Percentiles rank a stretch among this genome's conserved stretches.
phyloP scores from a whole-genome alignment of 2,797 vertebrate genomes.

The Pseudomugil gertrudae region DNA sequence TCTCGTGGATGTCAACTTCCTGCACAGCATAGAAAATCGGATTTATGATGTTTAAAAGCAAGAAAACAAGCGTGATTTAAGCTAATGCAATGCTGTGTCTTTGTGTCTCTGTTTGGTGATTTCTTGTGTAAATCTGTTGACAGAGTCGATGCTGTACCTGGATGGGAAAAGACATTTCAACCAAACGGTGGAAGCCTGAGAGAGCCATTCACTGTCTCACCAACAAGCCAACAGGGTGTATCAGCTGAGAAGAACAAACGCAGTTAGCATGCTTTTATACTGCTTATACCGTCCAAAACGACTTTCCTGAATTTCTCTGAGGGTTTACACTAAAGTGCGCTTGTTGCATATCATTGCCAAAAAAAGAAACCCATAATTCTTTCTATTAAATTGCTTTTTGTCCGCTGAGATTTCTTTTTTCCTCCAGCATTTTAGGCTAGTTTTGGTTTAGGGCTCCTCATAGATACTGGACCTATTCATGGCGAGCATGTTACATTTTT shows the following conservation, averaged over 20 bases:
- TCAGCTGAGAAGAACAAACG: not conserved
- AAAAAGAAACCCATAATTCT: not conserved
- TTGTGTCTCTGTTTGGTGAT: not conserved
- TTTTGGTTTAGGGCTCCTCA: not conserved
- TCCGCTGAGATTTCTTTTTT: not conserved
- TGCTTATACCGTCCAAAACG: not conserved
- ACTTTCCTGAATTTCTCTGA: not conserved
- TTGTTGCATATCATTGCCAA: not conserved
- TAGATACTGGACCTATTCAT: not conserved
- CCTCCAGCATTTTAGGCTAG: not conserved
- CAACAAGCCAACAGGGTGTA: not conserved
- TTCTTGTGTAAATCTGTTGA: conserved; percentile 27
- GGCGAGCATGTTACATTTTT: conserved; percentile 1
- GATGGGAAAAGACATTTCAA: conserved; percentile 95
- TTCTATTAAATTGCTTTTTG: rapidly evolving
- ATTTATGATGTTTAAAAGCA: rapidly evolving
- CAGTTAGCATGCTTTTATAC: rapidly evolving
- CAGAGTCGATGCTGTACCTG: conserved; percentile 98
- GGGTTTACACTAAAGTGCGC: not conserved
- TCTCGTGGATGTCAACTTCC: not conserved
- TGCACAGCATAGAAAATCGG: not conserved
- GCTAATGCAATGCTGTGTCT: not conserved
- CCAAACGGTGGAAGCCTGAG: conserved; percentile 72
- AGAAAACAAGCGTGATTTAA: not conserved
- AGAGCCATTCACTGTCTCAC: conserved; percentile 5